These are phyloP conservation scores for Spea hammondii DNA, from an alignment of 2,797 vertebrate species.

Conservation along the genomic window DNA sequence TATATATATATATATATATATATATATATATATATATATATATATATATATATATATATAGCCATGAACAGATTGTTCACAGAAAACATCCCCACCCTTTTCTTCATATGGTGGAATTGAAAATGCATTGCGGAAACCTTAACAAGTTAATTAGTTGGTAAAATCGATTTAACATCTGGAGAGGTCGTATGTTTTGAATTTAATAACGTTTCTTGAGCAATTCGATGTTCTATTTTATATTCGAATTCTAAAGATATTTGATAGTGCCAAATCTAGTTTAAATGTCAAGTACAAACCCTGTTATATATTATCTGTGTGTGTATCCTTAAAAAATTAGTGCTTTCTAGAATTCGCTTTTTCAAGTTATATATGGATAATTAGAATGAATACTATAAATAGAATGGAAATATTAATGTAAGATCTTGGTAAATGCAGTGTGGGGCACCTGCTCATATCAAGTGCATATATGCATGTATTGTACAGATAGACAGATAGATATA, in stretches of 20 bases:
- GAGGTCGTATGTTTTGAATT: constrained; percentile 13
- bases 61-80: constrained; percentile 4
- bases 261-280: neutral
- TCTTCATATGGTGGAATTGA: neutral
- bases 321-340: neutral
- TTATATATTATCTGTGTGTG: neutral
- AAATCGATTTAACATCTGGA: constrained; percentile 28
- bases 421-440: too few relatives aligned
- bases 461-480: too few relatives aligned
- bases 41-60: too few relatives aligned
- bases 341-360: too few relatives aligned
- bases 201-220: neutral
- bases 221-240: neutral
- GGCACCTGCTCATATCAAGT: too few relatives aligned
- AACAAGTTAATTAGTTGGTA: constrained; percentile 21
- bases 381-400: too few relatives aligned
- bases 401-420: too few relatives aligned
- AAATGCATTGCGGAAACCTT: neutral
- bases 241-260: neutral
- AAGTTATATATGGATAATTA: too few relatives aligned
- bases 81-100: neutral
- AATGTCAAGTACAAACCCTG: neutral
- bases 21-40: too few relatives aligned
- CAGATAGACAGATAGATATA: too few relatives aligned
- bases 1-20: too few relatives aligned